Base-by-base conservation (phyloP, 2,888 invertebrate species). In the Mimumesa dahlbomi region DNA sequence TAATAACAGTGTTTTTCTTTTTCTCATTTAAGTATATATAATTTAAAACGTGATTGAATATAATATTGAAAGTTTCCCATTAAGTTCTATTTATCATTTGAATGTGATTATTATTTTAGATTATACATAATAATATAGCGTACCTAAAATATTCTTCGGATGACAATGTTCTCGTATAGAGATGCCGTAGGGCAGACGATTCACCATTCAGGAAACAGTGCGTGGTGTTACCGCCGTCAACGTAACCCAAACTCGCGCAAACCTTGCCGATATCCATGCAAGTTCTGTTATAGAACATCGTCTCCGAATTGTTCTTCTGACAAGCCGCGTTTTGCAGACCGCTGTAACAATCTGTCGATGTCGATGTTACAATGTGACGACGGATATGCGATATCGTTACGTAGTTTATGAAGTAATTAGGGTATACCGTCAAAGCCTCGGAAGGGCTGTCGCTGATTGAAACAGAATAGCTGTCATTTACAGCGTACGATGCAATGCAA, bases 121-220 rank as follows among this genome's bases (percentile, higher is more conserved):
- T n/a, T 7, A n/a, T 34, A 34, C 11, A 11, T 4, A 11, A 34
- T 11, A 34, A n/a, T n/a, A n/a, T n/a, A n/a, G 86, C 92, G 91
- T 84, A 93, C 94, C 92, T 93, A 84, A 93, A 94, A 87, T 93
- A 94, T 81, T 94, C 93, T 81, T 94, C 93, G 0, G 93, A 91
- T 0, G 94, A 93, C 19, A 94, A 85, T 5, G 90, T 88, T 45
- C 94, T 90, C 0, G 90, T 91, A 2, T 92, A 89, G 40, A 93
- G 90, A 0, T 88, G 85, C 52, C 91, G 91, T 85, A 94, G 91
- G 0, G 91, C 91, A 0, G 91, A 79, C 0, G 70, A 72, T 14
- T 86, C 63, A 16, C 82, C 85, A 0, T 80, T 88, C 53, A 91
- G 87, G 65, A 84, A 80, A 78, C 94, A 94, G 65, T 89, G 87